Conservation (phyloP, 2,888 invertebrate species). For the Nesidiocoris tenuis region DNA sequence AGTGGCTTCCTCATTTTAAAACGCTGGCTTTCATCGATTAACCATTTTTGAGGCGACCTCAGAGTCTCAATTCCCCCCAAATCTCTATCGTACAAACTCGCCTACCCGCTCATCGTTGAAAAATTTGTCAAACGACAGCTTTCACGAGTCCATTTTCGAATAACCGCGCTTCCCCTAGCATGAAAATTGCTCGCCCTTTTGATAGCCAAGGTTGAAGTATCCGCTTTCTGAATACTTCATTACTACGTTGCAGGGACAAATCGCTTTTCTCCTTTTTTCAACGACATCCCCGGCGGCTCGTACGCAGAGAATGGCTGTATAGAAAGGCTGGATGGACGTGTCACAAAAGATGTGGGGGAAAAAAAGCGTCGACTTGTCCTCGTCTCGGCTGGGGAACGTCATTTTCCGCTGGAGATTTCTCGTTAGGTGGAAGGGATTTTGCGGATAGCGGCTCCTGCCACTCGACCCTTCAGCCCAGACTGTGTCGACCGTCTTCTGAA, state of each 20-base stretch:
- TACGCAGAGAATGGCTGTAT: background rate
- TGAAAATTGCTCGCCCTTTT: slow-evolving; percentile 10
- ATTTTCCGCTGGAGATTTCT: background rate
- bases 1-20: too few species aligned
- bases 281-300: background rate
- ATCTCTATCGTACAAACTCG: too few species aligned
- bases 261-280: background rate
- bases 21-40: too few species aligned
- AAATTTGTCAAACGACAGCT: background rate
- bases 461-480: too few species aligned
- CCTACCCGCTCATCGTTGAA: too few species aligned
- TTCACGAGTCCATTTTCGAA: background rate
- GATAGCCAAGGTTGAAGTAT: background rate
- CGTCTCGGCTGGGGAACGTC: background rate
- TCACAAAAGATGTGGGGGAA: background rate
- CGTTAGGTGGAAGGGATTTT: background rate
- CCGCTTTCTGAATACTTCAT: slow-evolving; percentile 20
- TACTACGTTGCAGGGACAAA: slow-evolving; percentile 2
- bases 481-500: too few species aligned
- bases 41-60: too few species aligned
- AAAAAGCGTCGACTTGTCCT: background rate
- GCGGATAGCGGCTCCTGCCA: background rate
- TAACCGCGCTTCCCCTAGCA: background rate
- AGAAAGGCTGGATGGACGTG: background rate
- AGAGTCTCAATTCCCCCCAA: too few species aligned